A percentile compares a stretch with the other conserved stretches of the same genome.
phyloP scores from a whole-genome alignment of 2,888 invertebrate species.

The Abrostola triplasia region DNA sequence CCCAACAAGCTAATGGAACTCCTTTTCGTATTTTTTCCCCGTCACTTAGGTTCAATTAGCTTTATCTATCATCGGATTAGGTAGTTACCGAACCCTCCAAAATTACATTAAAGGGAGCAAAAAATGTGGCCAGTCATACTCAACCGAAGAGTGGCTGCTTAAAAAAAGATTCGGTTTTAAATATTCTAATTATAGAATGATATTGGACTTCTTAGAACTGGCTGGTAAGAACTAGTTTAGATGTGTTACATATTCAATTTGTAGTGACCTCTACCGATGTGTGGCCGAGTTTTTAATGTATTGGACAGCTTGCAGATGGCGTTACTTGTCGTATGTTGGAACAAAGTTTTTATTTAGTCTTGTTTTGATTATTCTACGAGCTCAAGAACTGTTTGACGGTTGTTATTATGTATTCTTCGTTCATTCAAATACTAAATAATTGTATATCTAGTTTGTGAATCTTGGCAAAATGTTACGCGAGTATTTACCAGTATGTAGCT shows the following conservation, averaged over 20 bases:
- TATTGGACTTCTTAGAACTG: conserved; percentile 21
- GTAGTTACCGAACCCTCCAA: conserved; percentile 57
- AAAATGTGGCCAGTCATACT: conserved; percentile 62
- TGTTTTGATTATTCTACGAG: no score
- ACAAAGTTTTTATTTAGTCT: no score
- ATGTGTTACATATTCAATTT: not conserved
- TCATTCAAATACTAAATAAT: no score
- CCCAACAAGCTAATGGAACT: conserved; percentile 16
- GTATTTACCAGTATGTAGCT: no score
- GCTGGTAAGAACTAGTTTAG: conserved; percentile 12
- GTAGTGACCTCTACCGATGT: conserved; percentile 37
- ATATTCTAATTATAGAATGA: conserved; percentile 38
- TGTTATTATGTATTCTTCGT: no score
- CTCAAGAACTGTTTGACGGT: no score
- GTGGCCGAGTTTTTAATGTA: conserved; percentile 3
- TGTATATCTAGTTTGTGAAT: no score
- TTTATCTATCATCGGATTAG: conserved; percentile 68
- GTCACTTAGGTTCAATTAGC: conserved; percentile 65
- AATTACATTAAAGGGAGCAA: conserved; percentile 63
- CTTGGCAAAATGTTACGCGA: no score
- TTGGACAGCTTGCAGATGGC: conserved; percentile 30
- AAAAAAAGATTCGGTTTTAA: conserved; percentile 41
- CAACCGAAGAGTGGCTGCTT: conserved; percentile 17
- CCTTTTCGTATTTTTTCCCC: conserved; percentile 34
- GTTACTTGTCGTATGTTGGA: not conserved